Conservation (phyloP, 2,888 invertebrate species). For the Drosophila meridiana region DNA sequence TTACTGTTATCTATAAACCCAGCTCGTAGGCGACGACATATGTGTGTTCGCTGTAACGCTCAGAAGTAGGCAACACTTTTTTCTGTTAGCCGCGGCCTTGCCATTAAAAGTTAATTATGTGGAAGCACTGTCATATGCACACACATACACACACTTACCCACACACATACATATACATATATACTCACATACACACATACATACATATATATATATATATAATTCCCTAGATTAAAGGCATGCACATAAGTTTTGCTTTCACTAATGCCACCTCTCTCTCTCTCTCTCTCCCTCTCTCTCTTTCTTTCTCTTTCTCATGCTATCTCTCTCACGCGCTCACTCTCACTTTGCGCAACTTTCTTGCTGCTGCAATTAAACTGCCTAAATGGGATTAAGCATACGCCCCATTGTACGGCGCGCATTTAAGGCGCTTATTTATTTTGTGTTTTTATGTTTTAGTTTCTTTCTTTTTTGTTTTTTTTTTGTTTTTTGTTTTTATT, state of each 20-base stretch:
- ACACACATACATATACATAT: constrained; percentile 1
- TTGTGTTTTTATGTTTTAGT: constrained; percentile 11
- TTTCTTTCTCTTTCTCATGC: background rate
- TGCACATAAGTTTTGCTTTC: constrained; percentile 48
- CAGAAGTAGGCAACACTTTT: constrained; percentile 45
- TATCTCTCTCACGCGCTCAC: background rate
- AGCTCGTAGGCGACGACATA: constrained; percentile 30
- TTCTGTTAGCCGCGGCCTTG: constrained; percentile 39
- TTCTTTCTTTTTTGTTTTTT: constrained; percentile 21
- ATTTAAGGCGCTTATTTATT: constrained; percentile 61
- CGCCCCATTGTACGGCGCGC: constrained; percentile 64
- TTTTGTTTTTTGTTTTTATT: constrained; percentile 20
- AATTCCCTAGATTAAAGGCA: constrained; percentile 36
- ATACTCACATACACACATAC: constrained; percentile 10
- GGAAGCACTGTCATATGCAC: constrained; percentile 47
- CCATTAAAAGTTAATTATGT: constrained; percentile 71
- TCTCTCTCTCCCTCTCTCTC: background rate
- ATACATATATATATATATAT: background rate
- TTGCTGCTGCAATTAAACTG: constrained; percentile 64
- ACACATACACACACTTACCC: constrained; percentile 20
- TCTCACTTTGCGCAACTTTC: background rate
- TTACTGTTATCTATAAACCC: background rate
- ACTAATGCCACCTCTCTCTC: background rate
- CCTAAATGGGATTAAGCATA: constrained; percentile 75
- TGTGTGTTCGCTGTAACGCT: constrained; percentile 20